Percentiles rank a stretch among this genome's conserved stretches.
Evolutionary conservation across 2,888 invertebrate genomes (phyloP).

Genomic region (Xanthorhoe designata): DNA sequence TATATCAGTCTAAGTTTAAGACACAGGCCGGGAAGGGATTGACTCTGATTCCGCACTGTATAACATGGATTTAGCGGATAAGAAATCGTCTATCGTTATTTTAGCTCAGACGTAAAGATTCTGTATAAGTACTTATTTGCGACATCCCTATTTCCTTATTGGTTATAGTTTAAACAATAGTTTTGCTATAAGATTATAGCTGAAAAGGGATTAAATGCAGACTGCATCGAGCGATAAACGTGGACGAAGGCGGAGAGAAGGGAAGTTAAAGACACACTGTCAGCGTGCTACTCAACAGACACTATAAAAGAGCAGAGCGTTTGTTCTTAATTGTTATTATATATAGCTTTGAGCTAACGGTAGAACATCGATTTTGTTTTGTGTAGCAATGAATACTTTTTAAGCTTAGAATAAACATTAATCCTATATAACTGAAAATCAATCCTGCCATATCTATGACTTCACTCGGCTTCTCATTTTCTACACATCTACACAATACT

Average conservation of each 20-base stretch:
- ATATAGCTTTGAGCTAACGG: constrained; percentile 24
- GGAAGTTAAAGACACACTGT: constrained; percentile 46
- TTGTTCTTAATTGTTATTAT: constrained; percentile 51
- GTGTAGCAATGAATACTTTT: neutral
- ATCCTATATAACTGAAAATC: too few relatives aligned
- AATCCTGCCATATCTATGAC: too few relatives aligned
- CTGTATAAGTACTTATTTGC: constrained; percentile 13
- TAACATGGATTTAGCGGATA: constrained; percentile 23
- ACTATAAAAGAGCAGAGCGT: constrained; percentile 42
- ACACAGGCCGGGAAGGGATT: constrained; percentile 25
- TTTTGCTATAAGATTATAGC: constrained; percentile 21
- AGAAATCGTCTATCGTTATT: constrained; percentile 23
- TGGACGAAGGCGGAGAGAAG: constrained; percentile 36
- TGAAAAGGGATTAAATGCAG: constrained; percentile 26
- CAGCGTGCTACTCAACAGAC: constrained; percentile 47
- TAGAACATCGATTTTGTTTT: neutral
- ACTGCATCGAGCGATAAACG: constrained; percentile 37
- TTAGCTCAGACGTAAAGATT: constrained; percentile 14
- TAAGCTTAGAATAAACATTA: neutral
- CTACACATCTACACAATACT: too few relatives aligned
- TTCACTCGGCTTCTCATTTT: too few relatives aligned
- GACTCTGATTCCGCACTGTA: constrained; percentile 16
- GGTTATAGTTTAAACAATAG: constrained; percentile 17
- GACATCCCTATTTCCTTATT: constrained; percentile 6
- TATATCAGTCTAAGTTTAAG: constrained; percentile 31